Base-by-base conservation (phyloP, 2,113 vertebrate species). In the Acanthochromis polyacanthus region DNA sequence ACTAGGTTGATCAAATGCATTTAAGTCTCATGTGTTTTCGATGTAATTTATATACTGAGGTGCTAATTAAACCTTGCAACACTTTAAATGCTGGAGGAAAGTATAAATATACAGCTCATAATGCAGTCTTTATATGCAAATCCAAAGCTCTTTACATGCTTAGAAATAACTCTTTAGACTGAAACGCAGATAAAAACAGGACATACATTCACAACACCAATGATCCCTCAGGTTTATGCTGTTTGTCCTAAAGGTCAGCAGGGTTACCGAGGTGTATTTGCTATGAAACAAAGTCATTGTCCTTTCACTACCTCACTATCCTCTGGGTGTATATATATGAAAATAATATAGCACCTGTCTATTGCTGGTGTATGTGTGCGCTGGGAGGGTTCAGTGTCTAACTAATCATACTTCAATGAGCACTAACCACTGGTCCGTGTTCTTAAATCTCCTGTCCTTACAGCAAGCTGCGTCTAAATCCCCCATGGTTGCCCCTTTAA, bases 361-460 rank as follows among this genome's bases (percentile, higher is more conserved):
- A 59, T 84, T 75, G 76, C n/a, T 80, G 69, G 1, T 78, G 51
- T 79, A 20, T 45, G 32, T 60, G 58, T 78, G 59, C 72, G 68
- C 32, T 36, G 32, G 45, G 66, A 64, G 38, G 68, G 60, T 81
- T 71, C 58, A 58, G 76, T 82, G 77, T 86, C 77, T 72, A 81
- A 83, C 85, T 86, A 86, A 88, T 88, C 83, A 89, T 48, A 73
- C 78, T 81, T 86, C 85, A 86, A 46, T 74, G 74, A 82, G 82
- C 71, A 78, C 76, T 88, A 91, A 91, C 86, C 89, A 83, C 75
- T 80, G 87, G 82, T 61, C 82, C 30, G 14, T 87, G 88, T 82
- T 86, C 82, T 84, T 80, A 90, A 89, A 90, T 90, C 89, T 88
- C 85, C 75, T 80, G 80, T 90, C 87, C 83, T 90, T 90, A 92